Evolutionary conservation across 1,140 invertebrate genomes (phyloP).

Genomic region (Lepidurus couesii): DNA sequence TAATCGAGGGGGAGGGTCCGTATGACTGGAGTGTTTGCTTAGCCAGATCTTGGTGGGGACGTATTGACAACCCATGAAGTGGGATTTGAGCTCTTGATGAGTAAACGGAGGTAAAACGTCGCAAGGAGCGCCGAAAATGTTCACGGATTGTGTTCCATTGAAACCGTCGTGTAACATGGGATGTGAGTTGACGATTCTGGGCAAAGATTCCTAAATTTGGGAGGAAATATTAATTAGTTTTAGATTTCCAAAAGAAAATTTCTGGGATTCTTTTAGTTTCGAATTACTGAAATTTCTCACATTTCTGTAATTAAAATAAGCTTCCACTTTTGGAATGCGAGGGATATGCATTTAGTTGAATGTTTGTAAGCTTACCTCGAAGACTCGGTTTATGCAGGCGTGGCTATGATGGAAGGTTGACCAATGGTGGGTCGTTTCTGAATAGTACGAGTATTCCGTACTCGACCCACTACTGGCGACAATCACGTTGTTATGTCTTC

Average conservation of each 20-base stretch:
- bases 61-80: slow-evolving; percentile 50
- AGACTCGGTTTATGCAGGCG: slow-evolving; percentile 44
- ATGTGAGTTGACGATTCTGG: not conserved
- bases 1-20: slow-evolving; percentile 33
- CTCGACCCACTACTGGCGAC: slow-evolving; percentile 44
- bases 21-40: slow-evolving; percentile 33
- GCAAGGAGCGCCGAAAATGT: slow-evolving; percentile 50
- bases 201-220: not conserved
- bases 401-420: slow-evolving; percentile 42
- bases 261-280: no score
- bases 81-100: slow-evolving; percentile 44
- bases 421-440: slow-evolving; percentile 48
- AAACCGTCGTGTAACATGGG: slow-evolving; percentile 38
- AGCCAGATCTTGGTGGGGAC: slow-evolving; percentile 46
- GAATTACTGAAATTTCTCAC: no score
- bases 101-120: slow-evolving; percentile 47
- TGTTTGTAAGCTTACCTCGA: slow-evolving; percentile 42
- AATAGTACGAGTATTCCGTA: slow-evolving; percentile 44
- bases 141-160: slow-evolving; percentile 40
- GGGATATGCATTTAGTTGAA: no score
- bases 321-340: no score
- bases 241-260: not conserved
- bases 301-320: no score
- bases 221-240: not conserved
- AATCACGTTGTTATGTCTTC: slow-evolving; percentile 45